phyloP scores from a whole-genome alignment of 2,797 vertebrate genomes.

The Pygocentrus nattereri region DNA sequence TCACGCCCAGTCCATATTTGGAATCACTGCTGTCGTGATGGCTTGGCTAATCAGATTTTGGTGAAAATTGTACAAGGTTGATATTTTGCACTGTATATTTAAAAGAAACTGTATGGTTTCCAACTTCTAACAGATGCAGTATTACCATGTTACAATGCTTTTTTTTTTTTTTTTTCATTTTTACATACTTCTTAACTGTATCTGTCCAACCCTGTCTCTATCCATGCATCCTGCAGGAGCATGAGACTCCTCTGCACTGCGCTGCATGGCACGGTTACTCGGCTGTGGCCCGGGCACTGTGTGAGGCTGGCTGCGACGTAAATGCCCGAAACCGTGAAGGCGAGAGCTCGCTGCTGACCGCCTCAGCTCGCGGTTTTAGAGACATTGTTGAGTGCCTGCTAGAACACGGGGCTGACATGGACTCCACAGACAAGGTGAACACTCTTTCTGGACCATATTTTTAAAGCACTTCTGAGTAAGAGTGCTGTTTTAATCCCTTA shows the following conservation, averaged over 20 bases:
- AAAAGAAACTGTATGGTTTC: too few relatives aligned
- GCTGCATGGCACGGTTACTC: conserved; percentile 97
- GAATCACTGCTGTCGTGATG: too few relatives aligned
- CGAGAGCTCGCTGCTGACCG: conserved; percentile 91
- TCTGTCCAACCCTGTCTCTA: background rate
- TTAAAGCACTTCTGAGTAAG: background rate
- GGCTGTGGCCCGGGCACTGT: conserved; percentile 87
- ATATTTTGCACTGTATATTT: too few relatives aligned
- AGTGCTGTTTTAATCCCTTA: background rate
- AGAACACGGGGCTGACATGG: conserved; percentile 87
- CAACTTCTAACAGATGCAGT: background rate
- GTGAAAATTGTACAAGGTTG: too few relatives aligned
- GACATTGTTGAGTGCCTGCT: conserved; percentile 95
- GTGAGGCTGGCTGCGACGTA: conserved; percentile 87
- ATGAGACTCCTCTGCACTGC: conserved; percentile 94
- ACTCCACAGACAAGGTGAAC: conserved; percentile 90
- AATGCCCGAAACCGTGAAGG: conserved; percentile 92
- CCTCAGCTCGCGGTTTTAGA: conserved; percentile 92
- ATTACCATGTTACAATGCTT: background rate
- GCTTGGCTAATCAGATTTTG: too few relatives aligned
- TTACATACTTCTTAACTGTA: background rate
- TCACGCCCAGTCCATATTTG: too few relatives aligned
- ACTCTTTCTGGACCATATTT: background rate
- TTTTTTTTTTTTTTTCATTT: too few relatives aligned
- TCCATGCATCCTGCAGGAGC: conserved; percentile 80